A percentile compares a stretch with the other conserved stretches of the same genome.
Evolutionary conservation across 2,888 invertebrate species (phyloP).

Genomic region (Flexamia atlantica): DNA sequence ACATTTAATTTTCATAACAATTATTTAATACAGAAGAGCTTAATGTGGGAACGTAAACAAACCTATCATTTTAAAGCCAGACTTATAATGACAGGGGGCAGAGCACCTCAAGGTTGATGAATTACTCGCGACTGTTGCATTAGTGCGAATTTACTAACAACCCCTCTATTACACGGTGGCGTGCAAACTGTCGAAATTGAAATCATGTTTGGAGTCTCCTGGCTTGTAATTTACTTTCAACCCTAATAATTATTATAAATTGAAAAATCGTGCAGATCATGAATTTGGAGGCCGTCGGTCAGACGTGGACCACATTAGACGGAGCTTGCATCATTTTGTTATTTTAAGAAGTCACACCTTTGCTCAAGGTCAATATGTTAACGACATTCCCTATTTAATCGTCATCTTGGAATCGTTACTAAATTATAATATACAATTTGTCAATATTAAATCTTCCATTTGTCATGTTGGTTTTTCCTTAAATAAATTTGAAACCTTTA

Average conservation of each 20-base stretch:
- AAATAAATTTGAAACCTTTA: too few species aligned
- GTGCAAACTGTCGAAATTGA: slow-evolving; percentile 1
- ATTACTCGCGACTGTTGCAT: neutral
- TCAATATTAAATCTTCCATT: too few species aligned
- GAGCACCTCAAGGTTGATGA: neutral
- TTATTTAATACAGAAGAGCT: too few species aligned
- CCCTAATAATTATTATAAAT: neutral
- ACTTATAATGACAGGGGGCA: neutral
- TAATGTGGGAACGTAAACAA: neutral
- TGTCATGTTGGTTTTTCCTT: too few species aligned
- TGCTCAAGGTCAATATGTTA: too few species aligned
- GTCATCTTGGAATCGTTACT: too few species aligned
- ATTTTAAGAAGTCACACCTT: too few species aligned
- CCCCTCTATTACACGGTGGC: neutral
- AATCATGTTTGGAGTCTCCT: neutral
- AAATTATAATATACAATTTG: too few species aligned
- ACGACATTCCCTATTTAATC: too few species aligned
- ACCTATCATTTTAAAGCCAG: neutral
- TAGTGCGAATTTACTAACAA: neutral
- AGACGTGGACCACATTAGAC: neutral
- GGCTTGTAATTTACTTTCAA: neutral
- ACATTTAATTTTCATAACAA: too few species aligned
- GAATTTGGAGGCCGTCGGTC: neutral
- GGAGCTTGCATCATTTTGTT: too few species aligned
- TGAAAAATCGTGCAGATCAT: neutral